Percentiles rank a stretch among this genome's conserved stretches.
Conservation (phyloP, 2,113 vertebrate species). For the Columbina picui region DNA sequence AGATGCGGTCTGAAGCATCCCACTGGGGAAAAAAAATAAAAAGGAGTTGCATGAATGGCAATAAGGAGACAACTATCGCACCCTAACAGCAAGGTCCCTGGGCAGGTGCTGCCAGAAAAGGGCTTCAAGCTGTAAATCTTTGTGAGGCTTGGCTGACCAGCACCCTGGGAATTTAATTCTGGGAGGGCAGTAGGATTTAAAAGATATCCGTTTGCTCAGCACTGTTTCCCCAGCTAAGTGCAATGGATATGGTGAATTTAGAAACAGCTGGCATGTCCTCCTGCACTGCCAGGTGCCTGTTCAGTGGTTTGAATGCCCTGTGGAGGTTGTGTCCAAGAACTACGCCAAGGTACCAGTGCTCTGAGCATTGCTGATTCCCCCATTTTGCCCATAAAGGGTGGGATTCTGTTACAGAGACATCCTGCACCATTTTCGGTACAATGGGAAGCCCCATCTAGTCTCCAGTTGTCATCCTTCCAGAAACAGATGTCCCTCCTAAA, state of each 20-base stretch:
- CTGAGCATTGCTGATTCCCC: neutral
- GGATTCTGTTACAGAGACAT: neutral
- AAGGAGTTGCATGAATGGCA: fast-evolving
- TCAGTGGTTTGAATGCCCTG: neutral
- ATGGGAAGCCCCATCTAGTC: no score
- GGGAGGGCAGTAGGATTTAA: neutral
- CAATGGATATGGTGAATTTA: neutral
- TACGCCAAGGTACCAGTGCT: neutral
- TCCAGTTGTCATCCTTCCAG: neutral
- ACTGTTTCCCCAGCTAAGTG: neutral
- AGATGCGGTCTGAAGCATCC: neutral
- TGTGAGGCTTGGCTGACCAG: neutral
- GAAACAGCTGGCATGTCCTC: neutral
- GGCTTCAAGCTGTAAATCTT: neutral
- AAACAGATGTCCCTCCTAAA: neutral
- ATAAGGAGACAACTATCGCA: neutral
- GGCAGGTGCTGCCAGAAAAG: neutral
- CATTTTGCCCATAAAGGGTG: neutral
- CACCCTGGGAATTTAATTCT: neutral
- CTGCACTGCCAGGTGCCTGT: neutral
- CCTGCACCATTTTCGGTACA: neutral
- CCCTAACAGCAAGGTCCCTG: neutral
- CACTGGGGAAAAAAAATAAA: neutral
- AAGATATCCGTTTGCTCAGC: neutral
- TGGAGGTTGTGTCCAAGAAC: neutral